These are phyloP conservation scores for Anthonomus grandis DNA, from an alignment of 1,140 invertebrate species.

Conservation along the genomic window DNA sequence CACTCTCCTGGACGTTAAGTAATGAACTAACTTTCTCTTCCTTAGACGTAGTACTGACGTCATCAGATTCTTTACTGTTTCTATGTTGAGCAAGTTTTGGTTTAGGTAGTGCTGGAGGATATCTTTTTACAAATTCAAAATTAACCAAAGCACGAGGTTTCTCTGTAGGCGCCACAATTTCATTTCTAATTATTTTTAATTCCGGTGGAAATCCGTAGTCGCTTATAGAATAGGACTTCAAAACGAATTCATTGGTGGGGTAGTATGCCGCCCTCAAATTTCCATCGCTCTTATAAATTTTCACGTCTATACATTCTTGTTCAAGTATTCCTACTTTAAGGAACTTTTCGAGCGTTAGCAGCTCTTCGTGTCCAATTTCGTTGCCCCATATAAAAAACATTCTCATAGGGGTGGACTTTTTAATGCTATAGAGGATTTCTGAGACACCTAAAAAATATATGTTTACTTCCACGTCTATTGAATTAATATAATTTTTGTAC, in stretches of 20 bases:
- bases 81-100: too few species aligned
- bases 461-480: too few species aligned
- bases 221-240: constrained; percentile 37
- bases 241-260: constrained; percentile 41
- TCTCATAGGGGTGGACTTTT: constrained; percentile 51
- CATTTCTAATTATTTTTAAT: constrained; percentile 38
- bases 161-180: constrained; percentile 21
- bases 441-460: constrained; percentile 1
- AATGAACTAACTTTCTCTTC: too few species aligned
- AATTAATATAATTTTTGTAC: too few species aligned
- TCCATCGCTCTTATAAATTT: constrained; percentile 53
- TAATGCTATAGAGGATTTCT: constrained; percentile 54
- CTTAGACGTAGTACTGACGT: too few species aligned
- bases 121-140: constrained; percentile 32
- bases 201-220: constrained; percentile 34
- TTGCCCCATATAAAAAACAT: constrained; percentile 58
- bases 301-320: constrained; percentile 55
- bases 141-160: constrained; percentile 25
- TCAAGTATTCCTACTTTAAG: constrained; percentile 49
- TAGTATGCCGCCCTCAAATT: constrained; percentile 52
- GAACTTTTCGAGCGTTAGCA: constrained; percentile 52
- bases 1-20: too few species aligned
- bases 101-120: too few species aligned
- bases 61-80: too few species aligned
- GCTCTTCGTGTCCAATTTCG: constrained; percentile 2